Evolutionary conservation across 1,140 invertebrate species (phyloP).

Genomic region (Chironomus striatipennis): DNA sequence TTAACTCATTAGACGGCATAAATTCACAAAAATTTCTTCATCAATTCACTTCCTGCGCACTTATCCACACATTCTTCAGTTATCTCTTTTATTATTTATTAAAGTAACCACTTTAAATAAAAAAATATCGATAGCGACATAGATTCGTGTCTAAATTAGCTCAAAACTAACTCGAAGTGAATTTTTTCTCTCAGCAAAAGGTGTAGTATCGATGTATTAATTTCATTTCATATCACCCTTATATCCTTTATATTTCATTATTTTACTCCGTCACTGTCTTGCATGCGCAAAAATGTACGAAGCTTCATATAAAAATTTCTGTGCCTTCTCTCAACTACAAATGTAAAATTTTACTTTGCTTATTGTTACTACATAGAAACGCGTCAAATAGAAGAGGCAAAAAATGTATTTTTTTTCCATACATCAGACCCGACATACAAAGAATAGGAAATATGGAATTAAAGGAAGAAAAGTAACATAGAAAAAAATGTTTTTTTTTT

Average conservation of each 20-base stretch:
- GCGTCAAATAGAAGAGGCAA: not conserved
- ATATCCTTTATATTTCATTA: not conserved
- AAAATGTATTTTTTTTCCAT: not conserved
- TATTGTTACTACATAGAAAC: not conserved
- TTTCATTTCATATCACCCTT: not conserved
- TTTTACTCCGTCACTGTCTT: not conserved
- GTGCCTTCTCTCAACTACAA: not conserved
- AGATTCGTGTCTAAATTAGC: conserved; percentile 20
- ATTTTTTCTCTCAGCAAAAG: not conserved
- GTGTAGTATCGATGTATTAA: not conserved
- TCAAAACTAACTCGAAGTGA: conserved; percentile 19
- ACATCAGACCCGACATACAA: not conserved
- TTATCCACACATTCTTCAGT: not conserved
- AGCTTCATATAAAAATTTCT: conserved; percentile 18
- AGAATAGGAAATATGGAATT: too few relatives aligned
- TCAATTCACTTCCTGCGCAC: not conserved
- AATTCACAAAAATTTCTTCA: not conserved
- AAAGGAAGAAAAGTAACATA: not conserved
- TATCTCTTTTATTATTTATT: conserved; percentile 1
- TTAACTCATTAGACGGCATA: not conserved
- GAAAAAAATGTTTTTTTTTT: not conserved
- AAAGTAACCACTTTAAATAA: conserved; percentile 21
- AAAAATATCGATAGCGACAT: conserved; percentile 2
- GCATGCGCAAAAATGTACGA: conserved; percentile 17
- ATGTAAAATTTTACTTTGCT: not conserved